Conservation (phyloP, 92 coral and sea anemone species). For the Phenganax stokvisi region DNA sequence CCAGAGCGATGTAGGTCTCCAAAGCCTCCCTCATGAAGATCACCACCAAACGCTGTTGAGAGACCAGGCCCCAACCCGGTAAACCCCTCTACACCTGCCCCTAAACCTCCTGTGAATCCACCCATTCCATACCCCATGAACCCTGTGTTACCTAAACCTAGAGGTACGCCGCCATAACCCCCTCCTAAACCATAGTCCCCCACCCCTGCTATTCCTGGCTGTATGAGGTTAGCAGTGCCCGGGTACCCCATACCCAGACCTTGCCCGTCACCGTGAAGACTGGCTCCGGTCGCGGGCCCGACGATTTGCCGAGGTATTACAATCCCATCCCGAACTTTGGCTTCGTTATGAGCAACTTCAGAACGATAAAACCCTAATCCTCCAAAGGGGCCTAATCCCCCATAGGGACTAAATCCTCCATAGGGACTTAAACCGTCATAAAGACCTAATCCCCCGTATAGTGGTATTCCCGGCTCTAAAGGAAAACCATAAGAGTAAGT, state of each 20-base stretch:
- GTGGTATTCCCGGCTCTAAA: background rate
- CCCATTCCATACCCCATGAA: conserved; percentile 28
- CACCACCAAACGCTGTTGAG: conserved; percentile 35
- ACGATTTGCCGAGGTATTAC: conserved; percentile 30
- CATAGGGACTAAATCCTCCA: background rate
- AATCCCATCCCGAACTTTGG: conserved; percentile 18
- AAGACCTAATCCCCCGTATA: conserved; percentile 13
- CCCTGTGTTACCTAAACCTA: conserved; percentile 31
- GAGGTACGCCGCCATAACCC: conserved; percentile 25
- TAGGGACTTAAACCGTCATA: background rate
- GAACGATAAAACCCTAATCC: conserved; percentile 6
- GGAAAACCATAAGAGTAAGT: conserved; percentile 35
- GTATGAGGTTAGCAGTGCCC: conserved; percentile 26
- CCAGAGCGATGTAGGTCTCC: conserved; percentile 6
- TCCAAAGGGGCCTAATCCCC: conserved; percentile 9
- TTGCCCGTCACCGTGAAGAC: conserved; percentile 42
- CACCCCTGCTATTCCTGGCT: conserved; percentile 35
- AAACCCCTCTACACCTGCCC: conserved; percentile 65
- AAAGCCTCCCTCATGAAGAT: conserved; percentile 33
- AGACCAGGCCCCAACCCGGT: conserved; percentile 80
- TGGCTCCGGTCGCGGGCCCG: conserved; percentile 36
- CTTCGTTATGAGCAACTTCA: conserved; percentile 1
- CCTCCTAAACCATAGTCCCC: conserved; percentile 40
- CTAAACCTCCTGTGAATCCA: conserved; percentile 89
- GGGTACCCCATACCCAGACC: conserved; percentile 48